Evolutionary conservation across 2,888 invertebrate genomes (phyloP).

Genomic region (Tetropium fuscum): DNA sequence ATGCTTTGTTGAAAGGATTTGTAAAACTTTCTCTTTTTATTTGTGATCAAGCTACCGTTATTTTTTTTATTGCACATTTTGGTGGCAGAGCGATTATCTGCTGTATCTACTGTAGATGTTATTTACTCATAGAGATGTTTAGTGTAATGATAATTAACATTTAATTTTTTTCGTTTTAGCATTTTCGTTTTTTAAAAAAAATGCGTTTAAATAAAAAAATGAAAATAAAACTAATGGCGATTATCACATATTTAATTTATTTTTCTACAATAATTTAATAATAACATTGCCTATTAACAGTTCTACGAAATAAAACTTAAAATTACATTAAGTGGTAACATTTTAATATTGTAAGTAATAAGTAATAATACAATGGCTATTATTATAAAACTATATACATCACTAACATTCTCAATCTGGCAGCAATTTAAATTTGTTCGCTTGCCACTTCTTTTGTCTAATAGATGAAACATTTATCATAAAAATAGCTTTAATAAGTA

Average conservation of each 20-base stretch:
- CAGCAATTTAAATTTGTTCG: constrained; percentile 39
- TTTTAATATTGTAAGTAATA: constrained; percentile 49
- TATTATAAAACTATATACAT: constrained; percentile 62
- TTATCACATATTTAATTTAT: constrained; percentile 51
- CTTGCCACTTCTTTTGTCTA: constrained; percentile 48
- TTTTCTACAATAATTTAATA: constrained; percentile 57
- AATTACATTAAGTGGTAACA: constrained; percentile 53
- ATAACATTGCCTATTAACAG: constrained; percentile 60
- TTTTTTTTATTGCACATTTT: no score
- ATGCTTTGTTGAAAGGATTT: no score
- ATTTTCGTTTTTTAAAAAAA: no score
- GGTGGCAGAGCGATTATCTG: no score
- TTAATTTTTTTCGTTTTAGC: no score
- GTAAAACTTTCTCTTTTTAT: no score
- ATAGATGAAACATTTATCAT: constrained; percentile 51
- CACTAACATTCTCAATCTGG: constrained; percentile 52
- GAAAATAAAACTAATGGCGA: no score
- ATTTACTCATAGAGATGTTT: no score
- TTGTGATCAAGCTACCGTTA: no score
- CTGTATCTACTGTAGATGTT: no score
- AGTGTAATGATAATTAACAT: no score
- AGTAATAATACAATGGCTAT: constrained; percentile 55
- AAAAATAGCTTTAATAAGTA: constrained; percentile 51
- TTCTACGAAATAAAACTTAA: constrained; percentile 57
- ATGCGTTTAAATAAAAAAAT: no score